Conservation (phyloP, 2,797 vertebrate species). For the Benthosema pterotum region DNA sequence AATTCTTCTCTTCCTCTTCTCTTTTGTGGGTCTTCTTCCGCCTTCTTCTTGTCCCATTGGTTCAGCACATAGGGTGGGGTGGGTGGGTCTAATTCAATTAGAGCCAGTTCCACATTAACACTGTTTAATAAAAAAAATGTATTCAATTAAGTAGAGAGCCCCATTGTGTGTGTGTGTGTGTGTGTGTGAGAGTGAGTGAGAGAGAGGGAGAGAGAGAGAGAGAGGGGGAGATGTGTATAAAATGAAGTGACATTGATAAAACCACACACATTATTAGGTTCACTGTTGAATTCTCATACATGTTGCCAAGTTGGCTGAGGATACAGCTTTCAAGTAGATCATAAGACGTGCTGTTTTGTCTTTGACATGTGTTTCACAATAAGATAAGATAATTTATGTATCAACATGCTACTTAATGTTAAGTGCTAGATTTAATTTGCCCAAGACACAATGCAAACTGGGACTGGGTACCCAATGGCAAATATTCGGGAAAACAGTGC, state of each 20-base stretch:
- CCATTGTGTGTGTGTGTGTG: conserved; percentile 7
- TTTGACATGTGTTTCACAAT: no score
- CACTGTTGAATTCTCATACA: conserved; percentile 59
- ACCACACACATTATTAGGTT: conserved; percentile 70
- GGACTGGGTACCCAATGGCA: no score
- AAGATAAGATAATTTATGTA: no score
- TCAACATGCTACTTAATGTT: no score
- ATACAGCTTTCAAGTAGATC: neutral
- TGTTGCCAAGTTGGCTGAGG: conserved; percentile 58
- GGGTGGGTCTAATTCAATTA: conserved; percentile 72
- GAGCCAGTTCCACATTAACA: conserved; percentile 71
- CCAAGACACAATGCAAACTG: no score
- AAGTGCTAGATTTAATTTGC: no score
- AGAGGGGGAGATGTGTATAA: no score
- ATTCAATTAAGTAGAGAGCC: conserved; percentile 72
- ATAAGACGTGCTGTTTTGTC: no score
- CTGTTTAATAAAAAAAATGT: conserved; percentile 75
- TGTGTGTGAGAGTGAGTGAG: conserved; percentile 27
- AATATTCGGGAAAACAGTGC: no score
- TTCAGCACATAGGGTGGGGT: conserved; percentile 26
- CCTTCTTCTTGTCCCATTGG: conserved; percentile 32
- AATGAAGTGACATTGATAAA: conserved; percentile 59
- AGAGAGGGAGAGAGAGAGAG: no score
- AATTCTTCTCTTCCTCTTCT: conserved; percentile 6
- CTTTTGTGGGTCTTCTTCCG: conserved; percentile 11